A percentile compares a stretch with the other conserved stretches of the same genome.
phyloP scores from a whole-genome alignment of 37 sponge, comb jelly and placozoan species.

The Amphimedon queenslandica region DNA sequence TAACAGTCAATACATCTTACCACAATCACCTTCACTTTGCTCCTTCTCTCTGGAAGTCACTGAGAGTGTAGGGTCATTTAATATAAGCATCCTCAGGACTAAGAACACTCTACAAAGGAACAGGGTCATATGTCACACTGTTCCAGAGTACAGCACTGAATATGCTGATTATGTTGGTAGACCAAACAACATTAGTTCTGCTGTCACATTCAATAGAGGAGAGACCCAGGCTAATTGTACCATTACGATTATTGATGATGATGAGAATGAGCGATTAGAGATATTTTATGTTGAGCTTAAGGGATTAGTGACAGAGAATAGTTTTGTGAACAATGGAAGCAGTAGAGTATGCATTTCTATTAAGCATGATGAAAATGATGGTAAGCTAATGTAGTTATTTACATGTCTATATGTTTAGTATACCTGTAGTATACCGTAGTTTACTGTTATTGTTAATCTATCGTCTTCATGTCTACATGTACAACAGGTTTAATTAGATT shows the following conservation, averaged over 20 bases:
- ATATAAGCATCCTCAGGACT: neutral
- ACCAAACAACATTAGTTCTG: slow-evolving; percentile 4
- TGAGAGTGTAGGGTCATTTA: slow-evolving; percentile 8
- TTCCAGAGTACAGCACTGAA: neutral
- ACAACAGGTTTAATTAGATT: too few relatives aligned
- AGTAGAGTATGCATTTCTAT: slow-evolving; percentile 39
- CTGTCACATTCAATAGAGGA: slow-evolving; percentile 13
- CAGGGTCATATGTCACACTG: slow-evolving; percentile 53
- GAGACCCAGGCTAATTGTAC: slow-evolving; percentile 16
- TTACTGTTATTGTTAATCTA: too few relatives aligned
- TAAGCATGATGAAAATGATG: slow-evolving; percentile 25
- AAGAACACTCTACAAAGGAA: slow-evolving; percentile 15
- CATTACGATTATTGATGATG: slow-evolving; percentile 39
- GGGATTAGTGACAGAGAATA: neutral
- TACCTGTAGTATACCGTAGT: too few relatives aligned
- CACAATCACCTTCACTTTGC: too few relatives aligned
- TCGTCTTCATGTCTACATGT: too few relatives aligned
- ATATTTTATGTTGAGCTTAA: slow-evolving; percentile 25
- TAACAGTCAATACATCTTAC: too few relatives aligned
- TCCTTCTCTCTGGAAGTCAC: neutral
- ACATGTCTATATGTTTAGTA: neutral
- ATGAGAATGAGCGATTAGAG: slow-evolving; percentile 19
- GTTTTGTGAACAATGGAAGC: neutral
- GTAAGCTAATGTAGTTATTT: slow-evolving; percentile 21
- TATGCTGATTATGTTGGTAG: slow-evolving; percentile 18